Conservation (phyloP, 1,140 invertebrate genomes). For the Battus philenor region DNA sequence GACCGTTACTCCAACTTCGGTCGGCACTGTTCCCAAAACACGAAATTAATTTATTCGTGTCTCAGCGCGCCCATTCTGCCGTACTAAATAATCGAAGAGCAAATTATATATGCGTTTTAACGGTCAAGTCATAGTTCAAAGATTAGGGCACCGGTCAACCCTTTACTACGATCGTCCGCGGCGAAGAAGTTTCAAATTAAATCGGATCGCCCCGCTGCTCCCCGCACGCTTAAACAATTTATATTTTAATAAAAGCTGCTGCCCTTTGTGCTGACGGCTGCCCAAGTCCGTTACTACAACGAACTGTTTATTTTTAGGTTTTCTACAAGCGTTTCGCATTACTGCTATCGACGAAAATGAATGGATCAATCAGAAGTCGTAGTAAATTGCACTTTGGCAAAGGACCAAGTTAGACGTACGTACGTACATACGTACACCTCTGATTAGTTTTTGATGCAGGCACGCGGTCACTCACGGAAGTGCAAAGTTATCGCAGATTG, state of each 20-base stretch:
- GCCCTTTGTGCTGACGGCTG: constrained; percentile 23
- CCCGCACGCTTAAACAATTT: constrained; percentile 58
- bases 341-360: constrained; percentile 5
- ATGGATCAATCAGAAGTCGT: constrained; percentile 1
- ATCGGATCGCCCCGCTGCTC: constrained; percentile 43
- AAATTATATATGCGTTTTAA: constrained; percentile 75
- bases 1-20: constrained; percentile 65
- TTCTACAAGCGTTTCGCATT: background rate
- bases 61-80: constrained; percentile 51
- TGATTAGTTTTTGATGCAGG: constrained; percentile 16
- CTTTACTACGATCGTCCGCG: constrained; percentile 53
- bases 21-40: constrained; percentile 70
- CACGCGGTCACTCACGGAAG: constrained; percentile 30
- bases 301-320: constrained; percentile 7
- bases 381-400: constrained; percentile 19
- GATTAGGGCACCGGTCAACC: constrained; percentile 73
- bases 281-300: constrained; percentile 13
- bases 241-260: constrained; percentile 53
- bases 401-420: constrained; percentile 1
- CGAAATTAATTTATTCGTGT: constrained; percentile 73
- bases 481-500: constrained; percentile 50
- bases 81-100: constrained; percentile 70
- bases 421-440: background rate
- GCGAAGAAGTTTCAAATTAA: constrained; percentile 69
- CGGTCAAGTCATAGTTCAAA: constrained; percentile 76